These are phyloP conservation scores for Eumerus sabulonum DNA, from an alignment of 2,888 invertebrate species.

Conservation along the genomic window DNA sequence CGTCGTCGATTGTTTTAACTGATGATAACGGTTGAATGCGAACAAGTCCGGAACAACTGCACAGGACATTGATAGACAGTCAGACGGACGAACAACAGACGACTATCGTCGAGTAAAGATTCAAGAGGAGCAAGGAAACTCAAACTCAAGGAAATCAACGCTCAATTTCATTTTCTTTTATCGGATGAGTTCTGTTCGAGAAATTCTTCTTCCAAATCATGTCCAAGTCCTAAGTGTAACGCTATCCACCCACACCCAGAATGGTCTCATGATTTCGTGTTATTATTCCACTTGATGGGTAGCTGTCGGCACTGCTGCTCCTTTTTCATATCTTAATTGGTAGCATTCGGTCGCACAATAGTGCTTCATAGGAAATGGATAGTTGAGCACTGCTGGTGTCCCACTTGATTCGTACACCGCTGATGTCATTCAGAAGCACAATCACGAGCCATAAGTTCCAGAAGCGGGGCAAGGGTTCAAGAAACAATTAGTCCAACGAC, in stretches of 20 bases:
- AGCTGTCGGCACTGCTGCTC: conserved; percentile 42
- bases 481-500: too few species aligned
- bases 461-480: too few species aligned
- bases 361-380: conserved; percentile 29
- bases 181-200: conserved; percentile 53
- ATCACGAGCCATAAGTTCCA: too few species aligned
- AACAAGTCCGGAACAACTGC: conserved; percentile 48
- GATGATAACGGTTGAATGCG: conserved; percentile 61
- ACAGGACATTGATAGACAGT: conserved; percentile 28
- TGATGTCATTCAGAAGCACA: conserved; percentile 25
- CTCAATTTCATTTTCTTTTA: conserved; percentile 63
- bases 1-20: conserved; percentile 64
- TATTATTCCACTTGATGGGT: conserved; percentile 39
- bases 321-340: conserved; percentile 65
- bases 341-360: conserved; percentile 37
- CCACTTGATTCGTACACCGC: conserved; percentile 4
- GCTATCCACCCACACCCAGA: conserved; percentile 19
- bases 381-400: conserved; percentile 28
- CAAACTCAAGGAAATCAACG: conserved; percentile 57
- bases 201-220: conserved; percentile 21
- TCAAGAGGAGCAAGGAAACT: too few species aligned
- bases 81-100: conserved; percentile 8
- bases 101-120: conserved; percentile 5
- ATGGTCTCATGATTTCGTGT: conserved; percentile 59
- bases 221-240: conserved; percentile 43